These are phyloP conservation scores for Labeo calbasu DNA, from an alignment of 2,797 vertebrate genomes.

Conservation along the genomic window DNA sequence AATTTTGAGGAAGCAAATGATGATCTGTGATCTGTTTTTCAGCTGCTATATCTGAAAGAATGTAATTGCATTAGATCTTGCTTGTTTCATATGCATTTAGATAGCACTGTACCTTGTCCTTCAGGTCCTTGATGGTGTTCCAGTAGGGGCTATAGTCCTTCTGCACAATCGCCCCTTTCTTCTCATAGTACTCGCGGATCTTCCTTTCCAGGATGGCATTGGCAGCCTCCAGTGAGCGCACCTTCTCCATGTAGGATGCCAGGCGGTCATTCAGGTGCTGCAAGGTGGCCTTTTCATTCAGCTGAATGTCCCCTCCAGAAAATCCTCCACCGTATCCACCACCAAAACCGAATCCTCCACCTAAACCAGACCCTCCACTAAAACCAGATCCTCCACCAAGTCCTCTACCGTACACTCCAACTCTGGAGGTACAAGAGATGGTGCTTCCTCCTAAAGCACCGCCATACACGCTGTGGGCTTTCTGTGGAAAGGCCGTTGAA, in stretches of 20 bases:
- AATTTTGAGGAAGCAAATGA: not conserved
- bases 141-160: slow-evolving; percentile 88
- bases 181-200: slow-evolving; percentile 83
- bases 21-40: no score
- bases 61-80: no score
- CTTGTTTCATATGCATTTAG: not conserved
- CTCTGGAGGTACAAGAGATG: no score
- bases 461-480: no score
- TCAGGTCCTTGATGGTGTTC: slow-evolving; percentile 87
- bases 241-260: slow-evolving; percentile 77
- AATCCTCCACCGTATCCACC: no score
- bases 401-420: no score
- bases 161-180: slow-evolving; percentile 78
- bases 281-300: slow-evolving; percentile 93
- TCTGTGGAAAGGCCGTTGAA: no score
- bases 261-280: slow-evolving; percentile 92
- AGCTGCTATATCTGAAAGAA: not conserved
- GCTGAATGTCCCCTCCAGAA: not conserved
- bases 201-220: slow-evolving; percentile 81
- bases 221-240: slow-evolving; percentile 84
- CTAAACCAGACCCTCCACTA: slow-evolving; percentile 15
- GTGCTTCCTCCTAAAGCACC: no score
- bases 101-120: slow-evolving; percentile 82
- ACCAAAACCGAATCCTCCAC: no score
- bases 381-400: not conserved